phyloP scores from a whole-genome alignment of 2,797 vertebrate genomes.

The Sebastes taczanowskii region DNA sequence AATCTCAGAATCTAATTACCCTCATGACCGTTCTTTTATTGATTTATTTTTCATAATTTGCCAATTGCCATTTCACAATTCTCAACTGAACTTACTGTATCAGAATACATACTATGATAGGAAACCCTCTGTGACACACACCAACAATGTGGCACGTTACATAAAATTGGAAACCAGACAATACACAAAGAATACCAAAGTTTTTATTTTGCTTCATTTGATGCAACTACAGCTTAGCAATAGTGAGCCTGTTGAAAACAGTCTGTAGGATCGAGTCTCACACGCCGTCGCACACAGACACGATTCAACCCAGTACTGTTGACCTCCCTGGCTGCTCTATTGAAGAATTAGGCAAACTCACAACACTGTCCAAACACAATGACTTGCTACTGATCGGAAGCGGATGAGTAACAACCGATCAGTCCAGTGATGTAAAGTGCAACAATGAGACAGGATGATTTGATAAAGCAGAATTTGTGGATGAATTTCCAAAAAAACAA shows the following conservation, averaged over 20 bases:
- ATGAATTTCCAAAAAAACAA: conserved; percentile 24
- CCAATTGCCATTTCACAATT: not conserved
- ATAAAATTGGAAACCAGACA: not conserved
- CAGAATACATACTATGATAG: not conserved
- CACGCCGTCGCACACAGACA: not conserved
- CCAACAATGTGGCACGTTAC: not conserved
- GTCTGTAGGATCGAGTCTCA: conserved; percentile 13
- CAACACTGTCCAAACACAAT: conserved; percentile 41
- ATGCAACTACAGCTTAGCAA: conserved; percentile 61
- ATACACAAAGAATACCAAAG: conserved; percentile 52
- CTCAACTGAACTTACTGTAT: not conserved
- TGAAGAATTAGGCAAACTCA: conserved; percentile 39
- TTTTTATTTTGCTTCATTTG: conserved; percentile 63
- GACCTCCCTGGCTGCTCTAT: conserved; percentile 42
- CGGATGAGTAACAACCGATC: conserved; percentile 30
- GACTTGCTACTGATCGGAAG: conserved; percentile 4
- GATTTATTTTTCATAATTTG: too few relatives aligned
- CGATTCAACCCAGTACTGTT: not conserved
- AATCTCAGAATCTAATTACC: not conserved
- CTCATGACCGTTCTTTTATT: not conserved
- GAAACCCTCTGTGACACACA: not conserved
- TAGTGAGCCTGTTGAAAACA: conserved; percentile 45
- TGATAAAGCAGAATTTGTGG: conserved; percentile 29
- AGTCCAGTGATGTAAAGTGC: conserved; percentile 76
- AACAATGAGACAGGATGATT: conserved; percentile 62